Evolutionary conservation across 2,113 vertebrate genomes (phyloP), one percentile per base, ranked within the genome.

Genomic region (Microtus pennsylvanicus): DNA sequence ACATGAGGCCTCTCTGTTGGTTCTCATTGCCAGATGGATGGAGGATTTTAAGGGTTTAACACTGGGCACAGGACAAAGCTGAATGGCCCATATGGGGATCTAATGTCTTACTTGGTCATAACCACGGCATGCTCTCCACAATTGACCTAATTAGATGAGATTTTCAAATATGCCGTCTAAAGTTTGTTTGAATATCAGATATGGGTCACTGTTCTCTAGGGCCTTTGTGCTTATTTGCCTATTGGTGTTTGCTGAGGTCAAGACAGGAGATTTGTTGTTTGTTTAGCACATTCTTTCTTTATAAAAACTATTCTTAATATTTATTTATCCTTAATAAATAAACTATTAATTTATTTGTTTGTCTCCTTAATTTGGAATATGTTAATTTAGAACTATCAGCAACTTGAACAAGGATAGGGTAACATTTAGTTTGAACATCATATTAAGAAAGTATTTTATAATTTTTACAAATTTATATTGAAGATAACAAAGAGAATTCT

Each of bases 71-170:
- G 91, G 65, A 42, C 72, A 95, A 92, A 87, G 52, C 74, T 83
- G 87, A 88, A n/a, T 65, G 81, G 88, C 77, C 83, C 42, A 89
- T 72, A 87, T 91, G 63, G 88, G 76, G 52, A 75, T 72, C 85
- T 91, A n/a, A 83, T 76, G 61, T 76, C 87, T 94, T 72, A 85
- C 17, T 65, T 80, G 85, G 69, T 87, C 89, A 91, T 94, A 65
- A 80, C 85, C 93, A 78, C 70, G 78, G 47, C 33, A 63, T 89
- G 11, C 16, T 93, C 22, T 87, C 75, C 52, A 75, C 94, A 95
- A 93, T 33, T 90, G 90, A 96, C 96, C 95, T 97, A 97, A 96
- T 97, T 97, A 97, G 86, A 55, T 92, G 70, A 83, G 81, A 87
- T 94, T 95, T 95, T 97, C 33, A 95, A 96, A 69, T 92, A 89